A percentile compares a stretch with the other conserved stretches of the same genome.
phyloP scores from a whole-genome alignment of 2,797 vertebrate genomes.

The Thripadectes ignobilis region DNA sequence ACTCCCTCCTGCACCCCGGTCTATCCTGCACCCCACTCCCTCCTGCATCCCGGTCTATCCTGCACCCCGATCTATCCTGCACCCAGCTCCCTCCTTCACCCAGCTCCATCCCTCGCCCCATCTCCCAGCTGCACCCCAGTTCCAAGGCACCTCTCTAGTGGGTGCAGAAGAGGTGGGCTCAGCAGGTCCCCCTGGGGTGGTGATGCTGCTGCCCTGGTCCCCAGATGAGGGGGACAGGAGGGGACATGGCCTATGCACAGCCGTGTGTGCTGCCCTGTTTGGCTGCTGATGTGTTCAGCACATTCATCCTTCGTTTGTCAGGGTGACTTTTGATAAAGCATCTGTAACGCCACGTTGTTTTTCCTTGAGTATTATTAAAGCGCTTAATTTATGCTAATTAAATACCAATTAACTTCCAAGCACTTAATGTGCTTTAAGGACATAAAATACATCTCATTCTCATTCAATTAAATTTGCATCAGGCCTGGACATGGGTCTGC shows the following conservation, averaged over 20 bases:
- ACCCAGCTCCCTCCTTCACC: not conserved
- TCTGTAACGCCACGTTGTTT: conserved; percentile 7
- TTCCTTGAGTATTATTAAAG: conserved; percentile 35
- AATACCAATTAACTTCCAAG: conserved; percentile 58
- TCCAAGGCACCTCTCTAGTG: accelerated
- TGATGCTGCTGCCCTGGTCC: accelerated
- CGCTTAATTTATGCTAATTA: conserved; percentile 57
- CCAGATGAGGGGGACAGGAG: accelerated
- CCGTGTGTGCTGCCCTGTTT: accelerated
- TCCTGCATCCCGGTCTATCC: not conserved
- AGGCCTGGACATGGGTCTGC: not conserved
- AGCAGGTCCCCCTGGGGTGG: accelerated
- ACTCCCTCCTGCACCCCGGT: accelerated
- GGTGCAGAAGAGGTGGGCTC: not conserved
- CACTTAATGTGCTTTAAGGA: conserved; percentile 45
- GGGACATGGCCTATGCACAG: accelerated
- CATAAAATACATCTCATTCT: conserved; percentile 24
- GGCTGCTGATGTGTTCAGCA: not conserved
- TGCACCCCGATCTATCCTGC: not conserved
- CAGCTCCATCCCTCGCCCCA: not conserved
- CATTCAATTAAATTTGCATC: not conserved
- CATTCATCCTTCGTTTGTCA: not conserved
- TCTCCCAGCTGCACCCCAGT: not conserved
- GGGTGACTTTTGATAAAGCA: conserved; percentile 34
- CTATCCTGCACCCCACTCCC: not conserved